Evolutionary conservation across 23 tunicate species (phyloP).

Genomic region (Halocynthia roretzi): DNA sequence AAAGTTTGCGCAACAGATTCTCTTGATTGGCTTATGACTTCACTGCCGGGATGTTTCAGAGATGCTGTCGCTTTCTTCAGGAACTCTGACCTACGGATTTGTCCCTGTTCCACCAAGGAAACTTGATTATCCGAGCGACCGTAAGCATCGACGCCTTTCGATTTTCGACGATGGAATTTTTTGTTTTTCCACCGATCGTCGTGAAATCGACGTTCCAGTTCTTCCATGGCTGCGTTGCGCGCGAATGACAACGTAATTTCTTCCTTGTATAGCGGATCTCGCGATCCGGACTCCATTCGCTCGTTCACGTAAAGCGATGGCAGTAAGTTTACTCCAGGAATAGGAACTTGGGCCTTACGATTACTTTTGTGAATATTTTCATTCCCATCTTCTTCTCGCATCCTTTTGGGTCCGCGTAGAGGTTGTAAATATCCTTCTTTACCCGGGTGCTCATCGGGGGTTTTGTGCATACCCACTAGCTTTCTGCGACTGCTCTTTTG

Average conservation of each 20-base stretch:
- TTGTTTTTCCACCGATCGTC: slow-evolving; percentile 23
- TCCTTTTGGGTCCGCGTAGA: too few species aligned
- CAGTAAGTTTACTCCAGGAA: slow-evolving; percentile 9
- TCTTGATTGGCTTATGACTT: too few species aligned
- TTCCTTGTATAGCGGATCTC: neutral
- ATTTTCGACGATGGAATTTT: neutral
- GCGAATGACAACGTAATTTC: slow-evolving; percentile 16
- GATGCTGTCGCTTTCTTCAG: too few species aligned
- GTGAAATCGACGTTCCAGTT: slow-evolving; percentile 16
- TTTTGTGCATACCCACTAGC: neutral
- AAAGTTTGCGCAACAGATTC: too few species aligned
- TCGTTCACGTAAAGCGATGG: slow-evolving; percentile 12
- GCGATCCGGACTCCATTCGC: neutral
- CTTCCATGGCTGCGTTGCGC: slow-evolving; percentile 21
- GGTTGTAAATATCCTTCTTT: too few species aligned
- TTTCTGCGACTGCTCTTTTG: slow-evolving; percentile 39
- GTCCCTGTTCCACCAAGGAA: too few species aligned
- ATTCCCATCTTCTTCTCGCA: too few species aligned
- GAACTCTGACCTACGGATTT: too few species aligned
- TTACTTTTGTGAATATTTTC: too few species aligned
- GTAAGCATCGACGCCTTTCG: neutral
- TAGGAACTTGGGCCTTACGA: neutral
- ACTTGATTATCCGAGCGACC: too few species aligned
- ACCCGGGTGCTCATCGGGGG: too few species aligned
- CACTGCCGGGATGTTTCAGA: too few species aligned